These are phyloP conservation scores for Campylorhamphus procurvoides DNA, from an alignment of 2,113 vertebrate genomes.

Conservation along the genomic window DNA sequence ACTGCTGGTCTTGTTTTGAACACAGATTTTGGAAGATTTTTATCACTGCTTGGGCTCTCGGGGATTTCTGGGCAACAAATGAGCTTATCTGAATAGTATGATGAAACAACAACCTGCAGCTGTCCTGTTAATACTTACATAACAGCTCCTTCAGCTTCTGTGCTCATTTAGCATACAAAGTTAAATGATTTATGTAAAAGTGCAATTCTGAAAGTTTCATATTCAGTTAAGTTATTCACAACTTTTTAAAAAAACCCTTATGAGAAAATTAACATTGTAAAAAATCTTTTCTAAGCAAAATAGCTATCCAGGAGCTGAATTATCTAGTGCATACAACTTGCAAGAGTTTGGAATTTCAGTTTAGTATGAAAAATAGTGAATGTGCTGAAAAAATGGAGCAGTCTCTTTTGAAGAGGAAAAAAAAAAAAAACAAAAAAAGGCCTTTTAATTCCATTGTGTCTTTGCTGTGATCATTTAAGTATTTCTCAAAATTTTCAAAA, in stretches of 20 bases:
- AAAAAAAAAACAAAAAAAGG: not conserved
- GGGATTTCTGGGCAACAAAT: not conserved
- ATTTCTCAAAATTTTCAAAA: not conserved
- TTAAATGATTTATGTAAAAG: not conserved
- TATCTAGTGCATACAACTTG: not conserved
- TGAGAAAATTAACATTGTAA: not conserved
- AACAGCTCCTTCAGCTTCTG: not conserved
- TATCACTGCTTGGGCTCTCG: not conserved
- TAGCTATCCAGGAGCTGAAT: not conserved
- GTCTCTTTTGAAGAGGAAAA: not conserved
- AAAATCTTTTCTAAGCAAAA: not conserved
- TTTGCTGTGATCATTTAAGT: not conserved
- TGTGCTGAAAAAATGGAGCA: not conserved
- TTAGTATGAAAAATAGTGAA: not conserved
- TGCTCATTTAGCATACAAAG: not conserved
- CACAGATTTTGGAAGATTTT: not conserved
- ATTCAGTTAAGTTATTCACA: not conserved
- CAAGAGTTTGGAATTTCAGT: not conserved
- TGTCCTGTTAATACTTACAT: not conserved
- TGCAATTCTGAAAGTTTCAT: not conserved
- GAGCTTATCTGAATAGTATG: not conserved
- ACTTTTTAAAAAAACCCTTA: not conserved
- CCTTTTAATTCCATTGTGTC: not conserved
- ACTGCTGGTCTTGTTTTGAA: not conserved
- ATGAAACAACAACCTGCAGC: not conserved